phyloP scores from a whole-genome alignment of 2,888 invertebrate species.

The Caenorhabditis sp. region DNA sequence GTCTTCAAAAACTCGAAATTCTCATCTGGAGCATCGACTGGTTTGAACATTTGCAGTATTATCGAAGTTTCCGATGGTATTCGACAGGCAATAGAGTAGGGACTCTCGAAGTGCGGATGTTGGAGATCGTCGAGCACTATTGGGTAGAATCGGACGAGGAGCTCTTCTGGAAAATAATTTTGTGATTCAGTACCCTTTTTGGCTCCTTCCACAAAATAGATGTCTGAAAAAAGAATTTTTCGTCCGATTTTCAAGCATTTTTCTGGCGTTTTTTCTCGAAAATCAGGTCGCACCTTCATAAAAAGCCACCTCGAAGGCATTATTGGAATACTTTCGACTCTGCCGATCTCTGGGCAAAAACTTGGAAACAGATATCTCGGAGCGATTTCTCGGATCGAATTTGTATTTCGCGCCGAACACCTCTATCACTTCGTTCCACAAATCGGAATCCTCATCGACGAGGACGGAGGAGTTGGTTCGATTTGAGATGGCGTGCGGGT shows the following conservation, averaged over 20 bases:
- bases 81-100: slow-evolving; percentile 42
- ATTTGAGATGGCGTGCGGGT: slow-evolving; percentile 65
- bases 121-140: slow-evolving; percentile 29
- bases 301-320: slow-evolving; percentile 55
- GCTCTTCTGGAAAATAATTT: slow-evolving; percentile 48
- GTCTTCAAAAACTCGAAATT: slow-evolving; percentile 48
- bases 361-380: slow-evolving; percentile 54
- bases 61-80: slow-evolving; percentile 12
- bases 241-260: too few relatives aligned
- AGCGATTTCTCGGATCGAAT: slow-evolving; percentile 18
- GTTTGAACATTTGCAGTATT: slow-evolving; percentile 42
- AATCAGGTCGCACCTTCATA: slow-evolving; percentile 44
- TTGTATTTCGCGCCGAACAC: slow-evolving; percentile 9
- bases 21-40: slow-evolving; percentile 32
- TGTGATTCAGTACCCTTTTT: background rate
- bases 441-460: slow-evolving; percentile 41
- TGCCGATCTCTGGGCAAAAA: slow-evolving; percentile 37
- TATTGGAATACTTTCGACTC: slow-evolving; percentile 46
- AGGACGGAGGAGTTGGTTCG: slow-evolving; percentile 58
- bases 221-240: too few relatives aligned
- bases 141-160: slow-evolving; percentile 55
- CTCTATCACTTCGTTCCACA: slow-evolving; percentile 45
- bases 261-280: too few relatives aligned
- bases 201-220: too few relatives aligned
- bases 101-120: slow-evolving; percentile 51